phyloP scores from a whole-genome alignment of 2,113 vertebrate species.

The Rhagologus leucostigma region DNA sequence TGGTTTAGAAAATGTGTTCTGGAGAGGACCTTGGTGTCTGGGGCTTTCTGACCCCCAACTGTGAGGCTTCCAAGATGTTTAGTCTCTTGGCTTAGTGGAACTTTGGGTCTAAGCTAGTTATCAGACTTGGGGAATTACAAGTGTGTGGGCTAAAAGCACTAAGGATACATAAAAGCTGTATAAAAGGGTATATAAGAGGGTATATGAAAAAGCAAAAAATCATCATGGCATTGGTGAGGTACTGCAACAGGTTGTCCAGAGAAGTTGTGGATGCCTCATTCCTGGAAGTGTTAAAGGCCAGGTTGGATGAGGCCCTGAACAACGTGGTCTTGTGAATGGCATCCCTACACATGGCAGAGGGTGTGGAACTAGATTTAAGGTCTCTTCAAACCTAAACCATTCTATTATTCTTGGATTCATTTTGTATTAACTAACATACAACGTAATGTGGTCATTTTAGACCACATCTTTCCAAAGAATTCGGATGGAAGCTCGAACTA shows the following conservation, averaged over 20 bases:
- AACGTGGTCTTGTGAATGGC: fast-evolving
- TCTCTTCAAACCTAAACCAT: neutral
- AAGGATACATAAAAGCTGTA: no score
- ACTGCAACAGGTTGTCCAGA: neutral
- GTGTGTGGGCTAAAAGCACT: no score
- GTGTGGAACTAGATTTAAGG: neutral
- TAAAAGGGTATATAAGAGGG: no score
- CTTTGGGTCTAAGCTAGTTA: no score
- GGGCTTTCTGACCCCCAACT: no score
- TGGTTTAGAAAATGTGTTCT: no score
- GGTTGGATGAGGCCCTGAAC: neutral
- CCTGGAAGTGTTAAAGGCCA: neutral
- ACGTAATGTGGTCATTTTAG: neutral
- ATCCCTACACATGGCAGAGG: neutral
- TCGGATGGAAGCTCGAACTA: neutral
- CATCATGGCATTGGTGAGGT: no score
- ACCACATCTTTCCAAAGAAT: neutral
- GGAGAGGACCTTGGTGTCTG: no score
- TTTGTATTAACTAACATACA: neutral
- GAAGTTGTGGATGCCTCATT: neutral
- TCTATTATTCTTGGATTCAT: neutral
- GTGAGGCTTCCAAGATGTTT: no score
- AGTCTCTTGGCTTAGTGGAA: no score
- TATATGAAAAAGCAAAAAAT: no score
- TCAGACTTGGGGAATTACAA: no score